phyloP scores from a whole-genome alignment of 1,140 invertebrate genomes.

The Ceratoteleas bidentatus region DNA sequence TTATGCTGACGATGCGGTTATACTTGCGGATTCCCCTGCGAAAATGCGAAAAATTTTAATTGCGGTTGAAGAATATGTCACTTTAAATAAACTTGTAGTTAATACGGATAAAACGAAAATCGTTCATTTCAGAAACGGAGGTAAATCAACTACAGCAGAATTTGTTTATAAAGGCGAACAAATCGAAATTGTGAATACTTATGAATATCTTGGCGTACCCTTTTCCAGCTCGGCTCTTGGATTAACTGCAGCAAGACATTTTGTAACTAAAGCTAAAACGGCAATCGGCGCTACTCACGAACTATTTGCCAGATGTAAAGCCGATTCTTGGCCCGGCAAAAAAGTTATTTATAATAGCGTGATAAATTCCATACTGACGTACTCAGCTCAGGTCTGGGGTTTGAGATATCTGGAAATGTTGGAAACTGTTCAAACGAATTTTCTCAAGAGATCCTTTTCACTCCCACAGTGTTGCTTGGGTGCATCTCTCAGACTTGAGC shows the following conservation, averaged over 20 bases:
- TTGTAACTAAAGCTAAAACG: neutral
- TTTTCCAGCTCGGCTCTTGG: neutral
- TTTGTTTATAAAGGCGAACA: neutral
- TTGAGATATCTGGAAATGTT: neutral
- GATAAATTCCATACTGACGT: neutral
- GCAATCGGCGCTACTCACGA: neutral
- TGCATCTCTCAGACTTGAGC: too few species aligned
- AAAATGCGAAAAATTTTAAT: neutral
- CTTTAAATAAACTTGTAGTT: neutral
- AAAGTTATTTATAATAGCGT: neutral
- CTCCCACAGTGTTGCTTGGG: slow-evolving; percentile 35
- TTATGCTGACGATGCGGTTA: slow-evolving; percentile 6
- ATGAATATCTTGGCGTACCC: neutral
- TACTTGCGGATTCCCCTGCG: neutral
- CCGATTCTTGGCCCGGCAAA: neutral
- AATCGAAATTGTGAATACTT: neutral
- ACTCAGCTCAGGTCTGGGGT: neutral
- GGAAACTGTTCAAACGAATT: neutral
- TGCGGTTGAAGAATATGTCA: neutral
- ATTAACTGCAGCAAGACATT: neutral
- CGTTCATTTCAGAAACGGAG: neutral
- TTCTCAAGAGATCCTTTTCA: neutral
- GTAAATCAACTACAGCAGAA: neutral
- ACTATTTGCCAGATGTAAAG: neutral
- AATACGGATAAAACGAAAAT: neutral